Evolutionary conservation across 2,113 vertebrate genomes (phyloP).

Genomic region (Poeciliopsis prolifica): DNA sequence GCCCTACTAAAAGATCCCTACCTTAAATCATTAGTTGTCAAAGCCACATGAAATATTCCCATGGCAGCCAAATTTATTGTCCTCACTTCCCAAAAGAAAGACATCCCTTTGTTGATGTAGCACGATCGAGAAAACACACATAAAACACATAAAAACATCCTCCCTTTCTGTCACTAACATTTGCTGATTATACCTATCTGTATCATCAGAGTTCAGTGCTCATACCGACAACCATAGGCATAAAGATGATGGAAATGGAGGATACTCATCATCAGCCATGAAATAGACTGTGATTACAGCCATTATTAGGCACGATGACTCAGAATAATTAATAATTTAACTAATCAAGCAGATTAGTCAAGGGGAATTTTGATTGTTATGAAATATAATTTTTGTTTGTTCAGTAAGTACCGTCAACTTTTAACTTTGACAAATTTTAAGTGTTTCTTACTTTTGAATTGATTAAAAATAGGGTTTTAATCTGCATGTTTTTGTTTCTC

Average conservation of each 20-base stretch:
- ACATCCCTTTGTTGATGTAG: too few relatives aligned
- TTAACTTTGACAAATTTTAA: background rate
- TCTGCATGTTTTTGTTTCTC: background rate
- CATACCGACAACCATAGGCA: conserved; percentile 58
- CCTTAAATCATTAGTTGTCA: too few relatives aligned
- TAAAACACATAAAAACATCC: background rate
- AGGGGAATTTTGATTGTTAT: conserved; percentile 16
- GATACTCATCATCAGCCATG: conserved; percentile 60
- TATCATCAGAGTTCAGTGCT: conserved; percentile 43
- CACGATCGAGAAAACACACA: background rate
- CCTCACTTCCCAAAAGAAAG: too few relatives aligned
- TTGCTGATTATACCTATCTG: conserved; percentile 61
- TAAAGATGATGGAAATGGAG: conserved; percentile 62
- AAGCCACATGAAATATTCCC: too few relatives aligned
- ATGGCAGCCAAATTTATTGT: too few relatives aligned
- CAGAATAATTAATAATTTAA: conserved; percentile 63
- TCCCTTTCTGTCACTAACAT: conserved; percentile 37
- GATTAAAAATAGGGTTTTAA: background rate
- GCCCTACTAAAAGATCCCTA: too few relatives aligned
- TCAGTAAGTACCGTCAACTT: background rate
- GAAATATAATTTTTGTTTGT: conserved; percentile 3
- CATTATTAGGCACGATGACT: conserved; percentile 64
- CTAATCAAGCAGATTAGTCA: conserved; percentile 51
- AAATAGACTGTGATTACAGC: conserved; percentile 65
- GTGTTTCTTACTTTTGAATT: background rate